These are phyloP conservation scores for Stratiolaelaps scimitus DNA, from an alignment of 1,140 invertebrate genomes.

Conservation along the genomic window DNA sequence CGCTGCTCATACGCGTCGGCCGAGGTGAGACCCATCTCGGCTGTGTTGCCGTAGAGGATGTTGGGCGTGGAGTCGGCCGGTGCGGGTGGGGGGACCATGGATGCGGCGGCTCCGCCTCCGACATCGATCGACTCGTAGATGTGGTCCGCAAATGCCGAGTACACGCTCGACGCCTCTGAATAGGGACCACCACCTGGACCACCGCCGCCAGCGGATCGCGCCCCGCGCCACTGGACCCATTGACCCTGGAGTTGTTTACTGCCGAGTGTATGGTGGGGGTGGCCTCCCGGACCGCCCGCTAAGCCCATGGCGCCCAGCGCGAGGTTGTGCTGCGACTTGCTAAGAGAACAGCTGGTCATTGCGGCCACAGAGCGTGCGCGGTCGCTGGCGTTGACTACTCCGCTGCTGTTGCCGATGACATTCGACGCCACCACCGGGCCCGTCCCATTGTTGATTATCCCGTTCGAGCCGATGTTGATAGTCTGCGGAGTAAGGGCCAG, in stretches of 20 bases:
- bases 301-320: not conserved
- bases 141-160: slow-evolving; percentile 25
- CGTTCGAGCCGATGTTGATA: slow-evolving; percentile 9
- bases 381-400: slow-evolving; percentile 25
- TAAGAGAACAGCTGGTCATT: not conserved
- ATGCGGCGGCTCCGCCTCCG: not conserved
- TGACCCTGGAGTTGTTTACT: slow-evolving; percentile 14
- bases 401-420: not conserved
- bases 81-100: slow-evolving; percentile 19
- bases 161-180: slow-evolving; percentile 25
- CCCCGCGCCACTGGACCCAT: slow-evolving; percentile 21
- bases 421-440: no score
- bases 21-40: not conserved
- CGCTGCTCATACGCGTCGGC: slow-evolving; percentile 8
- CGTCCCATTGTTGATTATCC: no score
- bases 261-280: slow-evolving; percentile 1
- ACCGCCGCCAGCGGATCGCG: not conserved
- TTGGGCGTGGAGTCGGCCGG: slow-evolving; percentile 25
- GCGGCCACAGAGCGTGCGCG: slow-evolving; percentile 25
- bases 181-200: not conserved
- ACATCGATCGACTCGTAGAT: slow-evolving; percentile 27
- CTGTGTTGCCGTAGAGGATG: slow-evolving; percentile 27
- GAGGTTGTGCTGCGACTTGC: slow-evolving; percentile 28
- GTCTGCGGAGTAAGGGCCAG: slow-evolving; percentile 21
- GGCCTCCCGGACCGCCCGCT: no score